Conservation (phyloP, 1,140 invertebrate species). For the Anadara kagoshimensis region DNA sequence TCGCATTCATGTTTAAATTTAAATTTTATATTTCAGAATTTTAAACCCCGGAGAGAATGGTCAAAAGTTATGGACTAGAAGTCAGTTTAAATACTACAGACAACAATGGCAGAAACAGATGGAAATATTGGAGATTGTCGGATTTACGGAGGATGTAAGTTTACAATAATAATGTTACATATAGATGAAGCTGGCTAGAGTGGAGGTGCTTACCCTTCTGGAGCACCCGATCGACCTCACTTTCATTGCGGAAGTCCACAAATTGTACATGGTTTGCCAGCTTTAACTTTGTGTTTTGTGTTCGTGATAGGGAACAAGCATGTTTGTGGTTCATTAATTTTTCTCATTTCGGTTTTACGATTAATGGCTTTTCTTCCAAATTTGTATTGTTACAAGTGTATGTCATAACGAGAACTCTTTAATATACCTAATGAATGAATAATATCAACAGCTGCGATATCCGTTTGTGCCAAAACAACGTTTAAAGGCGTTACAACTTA, state of each 20-base stretch:
- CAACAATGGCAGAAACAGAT: constrained; percentile 47
- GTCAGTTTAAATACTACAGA: constrained; percentile 16
- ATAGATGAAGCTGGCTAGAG: background rate
- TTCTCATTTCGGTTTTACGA: no score
- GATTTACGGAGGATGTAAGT: constrained; percentile 38
- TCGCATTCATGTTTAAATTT: no score
- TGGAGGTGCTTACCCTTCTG: background rate
- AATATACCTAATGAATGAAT: no score
- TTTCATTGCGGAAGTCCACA: background rate
- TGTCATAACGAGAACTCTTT: no score
- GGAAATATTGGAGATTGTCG: constrained; percentile 46
- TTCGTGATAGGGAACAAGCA: background rate
- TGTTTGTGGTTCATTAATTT: background rate
- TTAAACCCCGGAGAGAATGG: background rate
- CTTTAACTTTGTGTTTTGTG: background rate
- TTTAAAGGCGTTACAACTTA: no score
- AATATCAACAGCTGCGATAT: no score
- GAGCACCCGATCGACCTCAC: background rate
- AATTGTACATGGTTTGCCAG: background rate
- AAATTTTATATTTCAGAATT: constrained; percentile 2
- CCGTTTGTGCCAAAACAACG: no score
- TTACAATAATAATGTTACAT: no score
- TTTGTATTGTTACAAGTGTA: no score
- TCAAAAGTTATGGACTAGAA: constrained; percentile 5
- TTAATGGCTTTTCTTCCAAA: no score